Conservation (phyloP, 2,113 vertebrate species). For the Tyto alba region DNA sequence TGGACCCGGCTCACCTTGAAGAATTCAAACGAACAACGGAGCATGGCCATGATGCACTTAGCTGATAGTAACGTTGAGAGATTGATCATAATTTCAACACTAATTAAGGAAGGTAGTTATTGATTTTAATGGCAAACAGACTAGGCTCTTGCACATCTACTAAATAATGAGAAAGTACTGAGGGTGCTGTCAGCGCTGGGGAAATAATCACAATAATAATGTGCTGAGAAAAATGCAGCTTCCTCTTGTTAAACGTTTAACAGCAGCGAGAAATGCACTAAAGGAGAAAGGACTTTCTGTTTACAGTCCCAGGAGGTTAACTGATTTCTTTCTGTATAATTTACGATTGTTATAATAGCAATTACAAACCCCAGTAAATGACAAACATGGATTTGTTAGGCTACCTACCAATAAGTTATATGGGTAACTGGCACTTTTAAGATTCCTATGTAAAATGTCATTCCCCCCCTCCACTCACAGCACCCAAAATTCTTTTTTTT, state of each 20-base stretch:
- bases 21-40: background rate
- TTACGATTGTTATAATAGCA: background rate
- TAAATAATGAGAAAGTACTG: background rate
- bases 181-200: background rate
- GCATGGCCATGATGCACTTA: background rate
- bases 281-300: background rate
- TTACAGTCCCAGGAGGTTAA: background rate
- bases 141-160: background rate
- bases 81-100: background rate
- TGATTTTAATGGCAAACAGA: constrained; percentile 19
- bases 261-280: background rate
- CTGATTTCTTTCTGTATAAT: background rate
- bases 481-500: background rate
- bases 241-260: background rate
- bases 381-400: background rate
- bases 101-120: constrained; percentile 36
- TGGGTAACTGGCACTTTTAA: background rate
- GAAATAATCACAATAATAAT: background rate
- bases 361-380: background rate
- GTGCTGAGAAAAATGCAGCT: background rate
- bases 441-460: background rate
- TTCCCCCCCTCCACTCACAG: background rate
- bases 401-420: background rate
- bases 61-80: constrained; percentile 12
- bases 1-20: rapidly evolving